Percentiles rank a stretch among this genome's conserved stretches.
Conservation (phyloP, 2,113 vertebrate genomes). For the Desmodus rotundus region DNA sequence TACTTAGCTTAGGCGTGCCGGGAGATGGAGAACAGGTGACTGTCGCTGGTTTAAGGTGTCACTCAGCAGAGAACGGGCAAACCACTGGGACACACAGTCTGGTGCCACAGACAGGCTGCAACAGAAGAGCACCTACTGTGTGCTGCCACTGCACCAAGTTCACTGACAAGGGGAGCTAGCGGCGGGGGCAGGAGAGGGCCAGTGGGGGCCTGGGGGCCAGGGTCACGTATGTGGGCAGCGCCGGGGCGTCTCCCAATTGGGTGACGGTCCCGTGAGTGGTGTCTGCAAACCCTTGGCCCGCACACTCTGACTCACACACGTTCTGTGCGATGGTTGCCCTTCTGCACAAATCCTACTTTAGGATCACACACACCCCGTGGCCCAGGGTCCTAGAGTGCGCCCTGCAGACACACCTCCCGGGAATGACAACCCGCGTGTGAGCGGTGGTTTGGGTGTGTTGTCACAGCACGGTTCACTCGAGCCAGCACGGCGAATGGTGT, state of each 20-base stretch:
- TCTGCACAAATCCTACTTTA: neutral
- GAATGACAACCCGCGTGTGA: accelerated
- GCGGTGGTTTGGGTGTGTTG: neutral
- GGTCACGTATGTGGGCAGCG: accelerated
- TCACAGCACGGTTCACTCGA: too few species aligned
- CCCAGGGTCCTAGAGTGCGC: neutral
- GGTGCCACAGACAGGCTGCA: neutral
- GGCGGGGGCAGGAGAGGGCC: accelerated
- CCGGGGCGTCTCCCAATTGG: too few species aligned
- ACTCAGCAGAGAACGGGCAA: neutral
- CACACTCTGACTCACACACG: neutral
- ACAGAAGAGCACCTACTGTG: accelerated
- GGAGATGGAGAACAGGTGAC: neutral
- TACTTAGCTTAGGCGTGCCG: neutral
- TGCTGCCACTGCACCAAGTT: neutral
- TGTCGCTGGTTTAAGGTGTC: neutral
- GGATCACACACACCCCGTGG: accelerated
- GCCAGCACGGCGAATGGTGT: too few species aligned
- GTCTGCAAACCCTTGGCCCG: too few species aligned
- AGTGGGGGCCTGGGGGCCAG: accelerated
- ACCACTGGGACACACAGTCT: too few species aligned
- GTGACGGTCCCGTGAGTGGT: neutral
- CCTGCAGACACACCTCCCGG: accelerated
- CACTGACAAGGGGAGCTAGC: accelerated
- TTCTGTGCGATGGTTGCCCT: neutral